Percentiles rank a stretch among this genome's conserved stretches.
Evolutionary conservation across 1,140 invertebrate species (phyloP).

Genomic region (Aphelinus certus): DNA sequence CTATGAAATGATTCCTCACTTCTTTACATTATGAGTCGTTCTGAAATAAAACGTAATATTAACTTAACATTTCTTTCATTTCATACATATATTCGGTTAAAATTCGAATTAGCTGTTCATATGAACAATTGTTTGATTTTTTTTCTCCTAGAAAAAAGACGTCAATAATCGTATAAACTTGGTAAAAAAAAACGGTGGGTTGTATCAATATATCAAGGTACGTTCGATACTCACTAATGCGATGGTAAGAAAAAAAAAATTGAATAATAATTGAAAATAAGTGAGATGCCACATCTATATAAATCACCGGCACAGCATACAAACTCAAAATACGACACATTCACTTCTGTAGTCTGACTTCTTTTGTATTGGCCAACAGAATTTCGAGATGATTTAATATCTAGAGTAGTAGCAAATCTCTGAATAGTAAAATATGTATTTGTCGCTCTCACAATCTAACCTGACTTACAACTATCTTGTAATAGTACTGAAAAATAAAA

Average conservation of each 20-base stretch:
- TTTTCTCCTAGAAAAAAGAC: slow-evolving; percentile 29
- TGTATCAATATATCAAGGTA: slow-evolving; percentile 26
- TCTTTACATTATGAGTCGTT: slow-evolving; percentile 1
- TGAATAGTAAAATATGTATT: slow-evolving; percentile 36
- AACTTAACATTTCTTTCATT: slow-evolving; percentile 28
- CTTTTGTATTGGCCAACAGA: slow-evolving; percentile 19
- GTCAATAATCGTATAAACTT: slow-evolving; percentile 36
- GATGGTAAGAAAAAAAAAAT: slow-evolving; percentile 20
- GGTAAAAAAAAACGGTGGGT: slow-evolving; percentile 32
- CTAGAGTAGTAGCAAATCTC: slow-evolving; percentile 8
- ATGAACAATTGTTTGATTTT: slow-evolving; percentile 33
- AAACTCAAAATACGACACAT: slow-evolving; percentile 24
- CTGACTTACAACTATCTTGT: slow-evolving; percentile 11
- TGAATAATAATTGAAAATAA: slow-evolving; percentile 14
- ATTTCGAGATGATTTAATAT: slow-evolving; percentile 24
- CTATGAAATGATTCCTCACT: not conserved
- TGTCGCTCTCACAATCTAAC: not conserved
- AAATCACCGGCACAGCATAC: slow-evolving; percentile 30
- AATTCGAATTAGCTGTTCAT: slow-evolving; percentile 25
- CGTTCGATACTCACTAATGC: slow-evolving; percentile 18
- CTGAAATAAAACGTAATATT: not conserved
- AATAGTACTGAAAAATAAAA: slow-evolving; percentile 29
- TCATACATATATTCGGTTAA: slow-evolving; percentile 37
- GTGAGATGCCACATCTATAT: slow-evolving; percentile 13
- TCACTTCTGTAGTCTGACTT: slow-evolving; percentile 25